Conservation (phyloP, 2,888 invertebrate species). For the Tridacna crocea region DNA sequence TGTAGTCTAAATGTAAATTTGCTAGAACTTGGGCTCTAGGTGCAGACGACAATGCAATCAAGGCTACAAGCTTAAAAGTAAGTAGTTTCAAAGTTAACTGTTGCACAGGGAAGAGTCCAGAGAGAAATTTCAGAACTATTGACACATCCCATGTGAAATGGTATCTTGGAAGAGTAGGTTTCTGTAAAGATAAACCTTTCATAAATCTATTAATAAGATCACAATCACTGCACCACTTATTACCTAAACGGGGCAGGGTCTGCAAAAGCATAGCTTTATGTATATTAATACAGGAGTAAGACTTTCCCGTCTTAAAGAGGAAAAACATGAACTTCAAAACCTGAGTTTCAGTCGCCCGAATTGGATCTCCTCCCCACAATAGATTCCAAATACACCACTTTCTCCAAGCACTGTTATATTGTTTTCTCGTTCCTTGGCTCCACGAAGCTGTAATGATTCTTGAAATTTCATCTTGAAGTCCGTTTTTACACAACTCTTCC, state of each 20-base stretch:
- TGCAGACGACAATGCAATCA: constrained; percentile 45
- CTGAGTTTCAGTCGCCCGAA: constrained; percentile 27
- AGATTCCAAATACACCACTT: constrained; percentile 41
- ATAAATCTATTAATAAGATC: too few relatives aligned
- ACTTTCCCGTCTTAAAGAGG: too few relatives aligned
- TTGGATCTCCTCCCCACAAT: constrained; percentile 24
- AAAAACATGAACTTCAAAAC: constrained; percentile 26
- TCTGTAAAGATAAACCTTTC: too few relatives aligned
- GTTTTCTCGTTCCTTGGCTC: too few relatives aligned
- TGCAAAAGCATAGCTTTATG: constrained; percentile 43
- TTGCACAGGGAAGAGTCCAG: constrained; percentile 29
- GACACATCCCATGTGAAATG: constrained; percentile 53
- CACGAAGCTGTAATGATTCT: constrained; percentile 24
- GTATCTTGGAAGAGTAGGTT: too few relatives aligned
- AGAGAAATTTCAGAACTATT: constrained; percentile 39
- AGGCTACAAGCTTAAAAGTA: constrained; percentile 43
- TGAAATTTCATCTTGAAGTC: background rate
- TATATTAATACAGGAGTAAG: constrained; percentile 21
- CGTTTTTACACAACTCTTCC: constrained; percentile 1
- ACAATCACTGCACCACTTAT: constrained; percentile 36
- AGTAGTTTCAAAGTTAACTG: constrained; percentile 37
- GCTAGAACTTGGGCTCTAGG: constrained; percentile 47
- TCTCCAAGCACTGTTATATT: too few relatives aligned
- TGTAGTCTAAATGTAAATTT: constrained; percentile 30
- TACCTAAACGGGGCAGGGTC: constrained; percentile 28